Evolutionary conservation across 2,888 invertebrate species (phyloP).

Genomic region (Brenthis ino): DNA sequence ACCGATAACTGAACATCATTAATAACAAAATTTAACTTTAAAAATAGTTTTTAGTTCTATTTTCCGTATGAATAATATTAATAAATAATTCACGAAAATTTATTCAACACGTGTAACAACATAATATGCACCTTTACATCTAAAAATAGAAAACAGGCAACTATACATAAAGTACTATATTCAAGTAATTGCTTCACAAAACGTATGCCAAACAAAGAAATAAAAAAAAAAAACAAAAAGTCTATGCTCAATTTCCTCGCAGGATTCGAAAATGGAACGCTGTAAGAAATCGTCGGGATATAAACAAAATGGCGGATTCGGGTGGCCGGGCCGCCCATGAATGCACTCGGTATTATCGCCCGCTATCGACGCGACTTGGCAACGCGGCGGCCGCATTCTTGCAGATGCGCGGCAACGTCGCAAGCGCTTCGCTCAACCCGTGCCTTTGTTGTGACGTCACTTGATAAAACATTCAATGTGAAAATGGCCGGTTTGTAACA

Average conservation of each 20-base stretch:
- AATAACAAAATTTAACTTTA: constrained; percentile 4
- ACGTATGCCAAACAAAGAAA: constrained; percentile 10
- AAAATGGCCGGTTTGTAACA: constrained; percentile 48
- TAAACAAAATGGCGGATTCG: constrained; percentile 66
- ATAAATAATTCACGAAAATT: too few relatives aligned
- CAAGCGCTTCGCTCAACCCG: constrained; percentile 55
- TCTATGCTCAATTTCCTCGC: background rate
- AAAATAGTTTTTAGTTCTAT: background rate
- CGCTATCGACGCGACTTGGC: constrained; percentile 65
- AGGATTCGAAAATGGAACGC: constrained; percentile 41
- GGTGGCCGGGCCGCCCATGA: constrained; percentile 68
- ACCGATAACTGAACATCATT: constrained; percentile 22
- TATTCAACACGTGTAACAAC: background rate
- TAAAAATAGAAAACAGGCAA: constrained; percentile 50
- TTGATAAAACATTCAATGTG: constrained; percentile 62
- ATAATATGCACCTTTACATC: constrained; percentile 25
- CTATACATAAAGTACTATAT: too few relatives aligned
- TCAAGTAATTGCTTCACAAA: constrained; percentile 30
- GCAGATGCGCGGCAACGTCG: constrained; percentile 68
- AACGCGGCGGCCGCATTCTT: constrained; percentile 75
- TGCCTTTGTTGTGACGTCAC: constrained; percentile 69
- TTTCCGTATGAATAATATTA: constrained; percentile 9
- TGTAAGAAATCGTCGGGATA: constrained; percentile 45
- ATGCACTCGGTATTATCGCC: constrained; percentile 70
- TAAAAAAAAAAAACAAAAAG: constrained; percentile 4